Conservation (phyloP, 2,888 invertebrate genomes). For the Dendrolimus pini region DNA sequence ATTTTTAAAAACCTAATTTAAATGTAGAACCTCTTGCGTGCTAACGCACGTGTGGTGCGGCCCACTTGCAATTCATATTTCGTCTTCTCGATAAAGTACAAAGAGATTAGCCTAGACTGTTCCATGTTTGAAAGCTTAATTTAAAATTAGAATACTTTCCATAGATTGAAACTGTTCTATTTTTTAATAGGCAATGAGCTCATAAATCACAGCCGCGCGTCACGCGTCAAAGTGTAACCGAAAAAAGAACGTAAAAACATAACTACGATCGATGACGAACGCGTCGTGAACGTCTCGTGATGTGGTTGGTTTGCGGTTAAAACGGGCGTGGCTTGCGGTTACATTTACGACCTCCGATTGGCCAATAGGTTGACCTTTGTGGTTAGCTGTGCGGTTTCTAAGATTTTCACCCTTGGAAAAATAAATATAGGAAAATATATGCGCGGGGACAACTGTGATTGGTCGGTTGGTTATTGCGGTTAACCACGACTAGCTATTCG, state of each 20-base stretch:
- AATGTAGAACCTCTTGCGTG: constrained; percentile 22
- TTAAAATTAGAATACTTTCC: neutral
- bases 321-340: constrained; percentile 79
- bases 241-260: constrained; percentile 52
- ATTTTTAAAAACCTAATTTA: neutral
- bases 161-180: neutral
- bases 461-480: constrained; percentile 65
- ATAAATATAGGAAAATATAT: constrained; percentile 70
- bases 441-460: constrained; percentile 45
- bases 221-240: constrained; percentile 10
- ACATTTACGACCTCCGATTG: constrained; percentile 77
- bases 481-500: constrained; percentile 70
- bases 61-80: constrained; percentile 61
- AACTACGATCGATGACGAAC: constrained; percentile 62
- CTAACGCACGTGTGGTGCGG: constrained; percentile 48
- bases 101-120: constrained; percentile 24
- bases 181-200: neutral
- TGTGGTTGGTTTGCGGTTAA: constrained; percentile 81
- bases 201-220: constrained; percentile 6
- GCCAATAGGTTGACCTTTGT: constrained; percentile 75
- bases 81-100: constrained; percentile 55
- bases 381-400: constrained; percentile 79
- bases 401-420: constrained; percentile 75
- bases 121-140: neutral
- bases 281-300: constrained; percentile 67